These are phyloP conservation scores for Cichladusa arquata DNA, from an alignment of 2,113 vertebrate species.

Conservation along the genomic window DNA sequence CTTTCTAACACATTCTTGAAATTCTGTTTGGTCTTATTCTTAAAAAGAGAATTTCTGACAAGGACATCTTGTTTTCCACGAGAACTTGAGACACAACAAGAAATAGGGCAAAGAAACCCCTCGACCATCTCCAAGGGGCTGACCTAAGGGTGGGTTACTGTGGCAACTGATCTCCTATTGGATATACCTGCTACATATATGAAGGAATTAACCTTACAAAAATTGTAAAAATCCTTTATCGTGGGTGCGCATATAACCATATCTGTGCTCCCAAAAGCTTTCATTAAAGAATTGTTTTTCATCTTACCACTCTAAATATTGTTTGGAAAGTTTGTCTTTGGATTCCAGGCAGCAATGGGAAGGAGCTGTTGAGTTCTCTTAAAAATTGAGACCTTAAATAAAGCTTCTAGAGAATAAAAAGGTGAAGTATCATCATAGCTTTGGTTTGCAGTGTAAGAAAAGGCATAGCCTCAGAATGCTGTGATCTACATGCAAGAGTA, in stretches of 20 bases:
- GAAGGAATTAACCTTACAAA: neutral
- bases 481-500: neutral
- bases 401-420: neutral
- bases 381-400: neutral
- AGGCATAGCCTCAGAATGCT: neutral
- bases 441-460: neutral
- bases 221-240: neutral
- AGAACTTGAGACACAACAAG: neutral
- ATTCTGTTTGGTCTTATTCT: neutral
- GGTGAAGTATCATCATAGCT: neutral
- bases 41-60: neutral
- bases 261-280: neutral
- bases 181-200: neutral
- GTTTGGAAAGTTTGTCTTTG: neutral
- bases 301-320: neutral
- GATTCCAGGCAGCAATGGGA: neutral
- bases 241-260: accelerated
- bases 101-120: neutral
- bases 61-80: neutral
- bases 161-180: neutral
- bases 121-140: neutral
- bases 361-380: neutral
- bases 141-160: neutral
- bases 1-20: neutral
- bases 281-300: neutral